phyloP scores from a whole-genome alignment of 2,797 vertebrate genomes.

The Coregonus ussuriensis region DNA sequence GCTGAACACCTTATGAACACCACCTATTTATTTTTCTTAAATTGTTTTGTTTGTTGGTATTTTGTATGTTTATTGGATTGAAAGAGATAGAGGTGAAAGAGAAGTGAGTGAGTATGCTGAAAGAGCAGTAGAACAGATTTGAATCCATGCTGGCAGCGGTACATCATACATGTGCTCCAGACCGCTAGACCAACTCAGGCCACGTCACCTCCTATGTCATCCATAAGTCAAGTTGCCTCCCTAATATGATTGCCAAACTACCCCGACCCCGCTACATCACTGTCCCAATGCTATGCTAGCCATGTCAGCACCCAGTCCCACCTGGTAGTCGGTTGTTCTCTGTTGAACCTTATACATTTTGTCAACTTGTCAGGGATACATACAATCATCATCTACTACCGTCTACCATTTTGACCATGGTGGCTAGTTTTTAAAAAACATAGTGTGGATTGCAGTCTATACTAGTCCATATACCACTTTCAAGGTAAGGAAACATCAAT shows the following conservation, averaged over 20 bases:
- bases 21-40: background rate
- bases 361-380: background rate
- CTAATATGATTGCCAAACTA: background rate
- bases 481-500: background rate
- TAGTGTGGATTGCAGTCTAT: background rate
- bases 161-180: too few species aligned
- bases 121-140: too few species aligned
- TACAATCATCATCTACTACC: background rate
- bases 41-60: too few species aligned
- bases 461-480: background rate
- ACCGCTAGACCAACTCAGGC: background rate
- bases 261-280: background rate
- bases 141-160: too few species aligned
- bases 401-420: background rate
- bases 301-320: background rate
- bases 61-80: too few species aligned
- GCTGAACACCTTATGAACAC: slow-evolving; percentile 22
- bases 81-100: too few species aligned
- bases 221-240: background rate
- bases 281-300: background rate
- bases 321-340: background rate
- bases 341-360: background rate
- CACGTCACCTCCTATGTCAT: background rate
- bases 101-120: too few species aligned
- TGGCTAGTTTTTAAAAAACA: background rate